Evolutionary conservation across 2,113 vertebrate species (phyloP), one percentile per base, ranked within the genome.

Genomic region (Calcarius ornatus): DNA sequence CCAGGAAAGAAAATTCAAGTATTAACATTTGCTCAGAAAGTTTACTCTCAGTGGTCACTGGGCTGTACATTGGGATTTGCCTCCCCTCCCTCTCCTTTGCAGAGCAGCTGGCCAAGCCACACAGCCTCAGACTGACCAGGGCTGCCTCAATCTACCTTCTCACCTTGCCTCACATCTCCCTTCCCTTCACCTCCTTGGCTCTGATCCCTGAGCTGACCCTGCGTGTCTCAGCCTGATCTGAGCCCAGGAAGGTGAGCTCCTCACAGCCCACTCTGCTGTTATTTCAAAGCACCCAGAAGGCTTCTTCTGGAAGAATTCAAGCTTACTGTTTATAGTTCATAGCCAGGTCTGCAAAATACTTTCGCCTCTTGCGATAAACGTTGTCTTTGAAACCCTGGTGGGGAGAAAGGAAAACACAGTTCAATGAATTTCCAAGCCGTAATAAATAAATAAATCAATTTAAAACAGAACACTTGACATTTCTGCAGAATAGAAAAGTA

Each of bases 311-410:
- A 95, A 77, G 40, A 68, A 95, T 22, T 64, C 14, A 50, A 48
- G 97, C 99, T 97, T 98, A 99, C 99, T 99, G 98, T 98, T 98
- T 99, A 95, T 98, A 99, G 94, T 97, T 98, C 98, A 99, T 99
- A 68, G 99, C 99, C 95, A 99, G 95, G 94, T 99, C 99, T 91
- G 99, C 99, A 98, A 99, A 99, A 95, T 99, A 99, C 97, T 99
- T 99, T 59, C 99, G 97, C 82, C 99, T 99, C 97, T 99, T 99
- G 48, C 99, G 98, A 91, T 99, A 99, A 72, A 99, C 99, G 10
- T 99, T 99, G 97, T 99, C 99, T 97, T 99, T 99, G 98, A 99
- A 99, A 90, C 99, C 99, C 99, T 99, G 73, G 20, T 47, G 71
- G 66, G 33, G 35, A 86, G 5, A 47, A 92, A 70, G 28, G 71